Percentiles rank a stretch among this genome's conserved stretches.
phyloP scores from a whole-genome alignment of 2,113 vertebrate genomes.

The Oxyruncus cristatus region DNA sequence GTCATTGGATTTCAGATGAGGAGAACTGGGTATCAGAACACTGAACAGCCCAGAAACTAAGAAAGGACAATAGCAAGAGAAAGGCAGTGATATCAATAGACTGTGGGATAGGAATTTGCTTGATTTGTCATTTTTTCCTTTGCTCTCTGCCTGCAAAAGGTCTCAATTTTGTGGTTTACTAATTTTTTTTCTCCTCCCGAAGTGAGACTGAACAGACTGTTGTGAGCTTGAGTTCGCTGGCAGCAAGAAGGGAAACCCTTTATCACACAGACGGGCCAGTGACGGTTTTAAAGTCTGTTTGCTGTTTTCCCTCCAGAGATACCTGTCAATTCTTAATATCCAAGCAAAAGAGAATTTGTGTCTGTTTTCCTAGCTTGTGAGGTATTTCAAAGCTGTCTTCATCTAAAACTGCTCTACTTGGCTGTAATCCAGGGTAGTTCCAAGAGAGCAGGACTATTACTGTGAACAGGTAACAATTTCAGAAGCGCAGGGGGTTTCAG shows the following conservation, averaged over 20 bases:
- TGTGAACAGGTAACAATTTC: not conserved
- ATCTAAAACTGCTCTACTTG: not conserved
- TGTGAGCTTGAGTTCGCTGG: not conserved
- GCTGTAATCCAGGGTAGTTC: not conserved
- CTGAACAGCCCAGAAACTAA: not conserved
- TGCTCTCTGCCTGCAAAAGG: not conserved
- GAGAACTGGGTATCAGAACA: not conserved
- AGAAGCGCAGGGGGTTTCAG: not conserved
- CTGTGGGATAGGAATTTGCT: conserved; percentile 33
- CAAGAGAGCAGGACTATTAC: not conserved
- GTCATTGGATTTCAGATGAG: not conserved
- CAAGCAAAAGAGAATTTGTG: not conserved
- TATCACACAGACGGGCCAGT: not conserved
- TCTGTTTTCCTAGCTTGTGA: not conserved
- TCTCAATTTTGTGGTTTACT: not conserved
- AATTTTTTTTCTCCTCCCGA: not conserved
- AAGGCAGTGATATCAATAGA: not conserved
- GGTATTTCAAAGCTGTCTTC: not conserved
- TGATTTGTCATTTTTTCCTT: not conserved
- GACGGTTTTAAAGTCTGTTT: not conserved
- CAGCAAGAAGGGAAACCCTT: not conserved
- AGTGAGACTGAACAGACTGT: not conserved
- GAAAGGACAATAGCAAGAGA: not conserved
- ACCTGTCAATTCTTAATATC: not conserved
- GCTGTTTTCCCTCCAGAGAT: not conserved